Conservation (phyloP, 2,113 vertebrate genomes). For the Arizona elegans region DNA sequence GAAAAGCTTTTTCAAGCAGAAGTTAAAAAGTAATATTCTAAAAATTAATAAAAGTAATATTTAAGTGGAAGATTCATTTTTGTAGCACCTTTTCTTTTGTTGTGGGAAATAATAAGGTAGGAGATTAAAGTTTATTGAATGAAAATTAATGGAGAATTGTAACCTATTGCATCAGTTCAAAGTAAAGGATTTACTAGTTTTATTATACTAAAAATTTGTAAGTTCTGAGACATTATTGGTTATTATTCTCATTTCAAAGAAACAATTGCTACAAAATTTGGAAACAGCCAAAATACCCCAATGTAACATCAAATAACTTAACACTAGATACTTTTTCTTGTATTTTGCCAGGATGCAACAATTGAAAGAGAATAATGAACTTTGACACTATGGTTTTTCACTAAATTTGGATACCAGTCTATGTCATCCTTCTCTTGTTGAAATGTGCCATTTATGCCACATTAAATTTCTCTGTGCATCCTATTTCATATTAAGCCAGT, state of each 20-base stretch:
- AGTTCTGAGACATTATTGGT: neutral
- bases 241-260: neutral
- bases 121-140: neutral
- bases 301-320: neutral
- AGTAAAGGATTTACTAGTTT: neutral
- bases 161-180: neutral
- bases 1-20: neutral
- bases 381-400: neutral
- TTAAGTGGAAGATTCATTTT: neutral
- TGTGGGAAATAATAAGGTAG: neutral
- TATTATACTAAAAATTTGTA: neutral
- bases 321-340: neutral
- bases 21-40: neutral
- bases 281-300: neutral
- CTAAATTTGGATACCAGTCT: neutral
- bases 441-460: neutral
- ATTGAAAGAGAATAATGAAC: neutral
- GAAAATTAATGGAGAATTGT: constrained; percentile 10
- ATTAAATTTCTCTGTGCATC: neutral
- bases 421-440: neutral
- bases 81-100: neutral
- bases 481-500: neutral
- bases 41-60: neutral
- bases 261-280: neutral
- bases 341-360: neutral